These are phyloP conservation scores for Drosophila nr. fundita DNA, from an alignment of 2,888 invertebrate genomes.

Conservation along the genomic window DNA sequence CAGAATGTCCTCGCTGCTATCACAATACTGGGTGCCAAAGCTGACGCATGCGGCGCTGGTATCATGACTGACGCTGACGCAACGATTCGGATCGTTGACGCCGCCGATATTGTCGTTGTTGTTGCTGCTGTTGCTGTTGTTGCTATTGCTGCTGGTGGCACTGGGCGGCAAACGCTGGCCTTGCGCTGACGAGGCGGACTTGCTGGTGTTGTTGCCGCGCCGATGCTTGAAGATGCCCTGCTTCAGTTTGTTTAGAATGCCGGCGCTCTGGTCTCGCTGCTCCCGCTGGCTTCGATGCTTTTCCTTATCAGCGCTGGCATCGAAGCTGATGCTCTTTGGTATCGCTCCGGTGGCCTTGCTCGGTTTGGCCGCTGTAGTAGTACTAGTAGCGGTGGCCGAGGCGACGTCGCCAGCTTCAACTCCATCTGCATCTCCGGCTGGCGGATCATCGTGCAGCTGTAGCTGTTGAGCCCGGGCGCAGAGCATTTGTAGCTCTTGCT, in stretches of 20 bases:
- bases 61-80: conserved; percentile 77
- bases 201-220: conserved; percentile 85
- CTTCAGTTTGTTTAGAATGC: conserved; percentile 91
- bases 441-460: conserved; percentile 60
- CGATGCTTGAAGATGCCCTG: conserved; percentile 89
- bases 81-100: conserved; percentile 61
- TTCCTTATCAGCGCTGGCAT: conserved; percentile 92
- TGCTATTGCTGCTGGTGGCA: conserved; percentile 85
- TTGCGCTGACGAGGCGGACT: conserved; percentile 3
- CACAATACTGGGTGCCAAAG: conserved; percentile 84
- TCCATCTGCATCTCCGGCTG: conserved; percentile 10
- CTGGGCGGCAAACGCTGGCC: conserved; percentile 15
- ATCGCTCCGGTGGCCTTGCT: conserved; percentile 92
- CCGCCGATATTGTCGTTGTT: conserved; percentile 3
- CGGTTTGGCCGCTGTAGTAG: conserved; percentile 80
- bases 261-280: conserved; percentile 85
- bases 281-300: conserved; percentile 58
- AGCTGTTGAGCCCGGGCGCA: conserved; percentile 81
- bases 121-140: conserved; percentile 63
- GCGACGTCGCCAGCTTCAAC: neutral
- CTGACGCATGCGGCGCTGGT: conserved; percentile 70
- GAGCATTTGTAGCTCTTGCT: conserved; percentile 77
- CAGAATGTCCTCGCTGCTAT: conserved; percentile 95
- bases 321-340: conserved; percentile 96
- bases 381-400: neutral